These are phyloP conservation scores for Perithous albicinctus DNA, from an alignment of 2,888 invertebrate species.

Conservation along the genomic window DNA sequence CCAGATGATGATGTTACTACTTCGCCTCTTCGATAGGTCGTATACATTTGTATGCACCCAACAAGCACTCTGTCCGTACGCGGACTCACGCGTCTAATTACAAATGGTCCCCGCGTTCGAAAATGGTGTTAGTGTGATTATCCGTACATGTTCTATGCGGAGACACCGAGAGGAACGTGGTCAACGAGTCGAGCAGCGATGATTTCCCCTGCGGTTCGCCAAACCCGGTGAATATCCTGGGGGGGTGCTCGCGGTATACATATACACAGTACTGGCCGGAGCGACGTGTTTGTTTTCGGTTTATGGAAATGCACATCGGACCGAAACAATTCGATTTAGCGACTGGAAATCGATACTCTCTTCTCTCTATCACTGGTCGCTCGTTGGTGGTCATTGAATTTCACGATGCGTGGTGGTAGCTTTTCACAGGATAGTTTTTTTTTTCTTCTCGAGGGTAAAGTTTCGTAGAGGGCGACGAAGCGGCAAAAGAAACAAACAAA, in stretches of 20 bases:
- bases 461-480: slow-evolving; percentile 5
- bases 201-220: slow-evolving; percentile 80
- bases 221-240: slow-evolving; percentile 54
- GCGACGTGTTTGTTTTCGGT: slow-evolving; percentile 78
- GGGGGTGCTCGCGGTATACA: slow-evolving; percentile 2
- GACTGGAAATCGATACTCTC: slow-evolving; percentile 54
- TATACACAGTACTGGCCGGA: slow-evolving; percentile 1
- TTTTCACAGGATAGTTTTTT: slow-evolving; percentile 13
- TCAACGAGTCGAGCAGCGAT: slow-evolving; percentile 78
- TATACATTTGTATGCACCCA: slow-evolving; percentile 52
- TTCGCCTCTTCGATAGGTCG: slow-evolving; percentile 24
- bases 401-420: slow-evolving; percentile 18
- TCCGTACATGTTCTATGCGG: slow-evolving; percentile 36
- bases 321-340: slow-evolving; percentile 62
- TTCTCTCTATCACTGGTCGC: neutral
- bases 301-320: slow-evolving; percentile 78
- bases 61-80: slow-evolving; percentile 2
- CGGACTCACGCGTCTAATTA: slow-evolving; percentile 73
- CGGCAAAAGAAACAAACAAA: neutral
- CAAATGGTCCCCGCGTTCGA: slow-evolving; percentile 54
- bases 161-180: slow-evolving; percentile 57
- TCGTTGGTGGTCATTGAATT: slow-evolving; percentile 49
- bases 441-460: slow-evolving; percentile 14
- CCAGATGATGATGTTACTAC: neutral
- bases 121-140: slow-evolving; percentile 22